These are phyloP conservation scores for Trissoscelio sp. DNA, from an alignment of 2,888 invertebrate genomes.

Conservation along the genomic window DNA sequence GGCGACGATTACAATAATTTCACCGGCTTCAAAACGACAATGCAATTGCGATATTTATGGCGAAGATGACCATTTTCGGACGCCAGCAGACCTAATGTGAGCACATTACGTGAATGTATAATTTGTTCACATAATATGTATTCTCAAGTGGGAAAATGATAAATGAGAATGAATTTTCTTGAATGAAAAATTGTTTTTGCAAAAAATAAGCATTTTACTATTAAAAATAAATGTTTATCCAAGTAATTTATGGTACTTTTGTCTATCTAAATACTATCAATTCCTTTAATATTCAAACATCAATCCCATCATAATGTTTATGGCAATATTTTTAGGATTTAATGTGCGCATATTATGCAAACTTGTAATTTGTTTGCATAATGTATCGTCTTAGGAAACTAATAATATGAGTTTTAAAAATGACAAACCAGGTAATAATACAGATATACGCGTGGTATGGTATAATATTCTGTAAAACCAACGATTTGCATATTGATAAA, in stretches of 20 bases:
- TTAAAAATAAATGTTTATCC: too few species aligned
- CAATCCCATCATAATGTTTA: too few species aligned
- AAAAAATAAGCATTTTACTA: too few species aligned
- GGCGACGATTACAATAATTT: conserved; percentile 50
- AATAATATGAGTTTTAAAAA: not conserved
- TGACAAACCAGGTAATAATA: conserved; percentile 19
- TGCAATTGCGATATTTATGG: conserved; percentile 27
- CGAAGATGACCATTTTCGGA: conserved; percentile 5
- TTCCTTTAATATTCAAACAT: too few species aligned
- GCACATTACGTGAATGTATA: conserved; percentile 2
- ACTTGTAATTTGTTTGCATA: not conserved
- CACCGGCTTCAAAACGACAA: conserved; percentile 22
- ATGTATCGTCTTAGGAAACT: not conserved
- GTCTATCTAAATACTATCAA: too few species aligned
- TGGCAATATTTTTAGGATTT: too few species aligned
- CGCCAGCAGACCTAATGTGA: conserved; percentile 5
- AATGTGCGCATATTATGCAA: not conserved
- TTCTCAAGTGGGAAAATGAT: not conserved
- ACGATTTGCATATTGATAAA: conserved; percentile 47
- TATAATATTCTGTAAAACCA: conserved; percentile 23
- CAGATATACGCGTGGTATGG: conserved; percentile 14
- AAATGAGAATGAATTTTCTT: too few species aligned
- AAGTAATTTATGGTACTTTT: too few species aligned
- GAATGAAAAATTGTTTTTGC: too few species aligned
- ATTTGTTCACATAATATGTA: conserved; percentile 22